Evolutionary conservation across 2,888 invertebrate genomes (phyloP).

Genomic region (Drosophila siamana): DNA sequence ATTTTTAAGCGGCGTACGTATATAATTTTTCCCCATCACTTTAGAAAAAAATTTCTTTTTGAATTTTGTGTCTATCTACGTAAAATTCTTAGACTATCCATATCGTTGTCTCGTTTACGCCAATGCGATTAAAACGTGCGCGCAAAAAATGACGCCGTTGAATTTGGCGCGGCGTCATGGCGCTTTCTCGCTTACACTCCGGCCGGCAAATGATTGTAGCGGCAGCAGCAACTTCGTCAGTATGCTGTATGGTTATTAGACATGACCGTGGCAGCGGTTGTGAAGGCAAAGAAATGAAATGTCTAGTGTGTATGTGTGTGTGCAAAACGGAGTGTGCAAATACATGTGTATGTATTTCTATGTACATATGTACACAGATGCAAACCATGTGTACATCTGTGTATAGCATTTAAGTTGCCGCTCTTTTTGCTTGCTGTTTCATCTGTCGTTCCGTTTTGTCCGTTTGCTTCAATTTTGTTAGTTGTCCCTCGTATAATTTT

Average conservation of each 20-base stretch:
- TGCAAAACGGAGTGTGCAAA: slow-evolving; percentile 73
- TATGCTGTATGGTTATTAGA: slow-evolving; percentile 58
- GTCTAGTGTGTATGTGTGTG: slow-evolving; percentile 46
- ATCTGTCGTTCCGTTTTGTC: slow-evolving; percentile 66
- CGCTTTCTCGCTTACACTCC: slow-evolving; percentile 73
- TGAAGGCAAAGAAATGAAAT: slow-evolving; percentile 63
- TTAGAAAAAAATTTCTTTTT: slow-evolving; percentile 75
- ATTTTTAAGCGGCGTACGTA: slow-evolving; percentile 63
- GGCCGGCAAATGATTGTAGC: slow-evolving; percentile 69
- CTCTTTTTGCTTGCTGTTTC: slow-evolving; percentile 67
- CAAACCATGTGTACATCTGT: slow-evolving; percentile 49
- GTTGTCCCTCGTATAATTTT: slow-evolving; percentile 48
- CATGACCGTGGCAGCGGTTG: slow-evolving; percentile 33
- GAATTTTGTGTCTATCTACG: slow-evolving; percentile 82
- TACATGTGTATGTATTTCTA: slow-evolving; percentile 49
- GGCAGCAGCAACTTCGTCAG: slow-evolving; percentile 48
- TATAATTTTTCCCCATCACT: slow-evolving; percentile 63
- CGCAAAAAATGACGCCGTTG: slow-evolving; percentile 80
- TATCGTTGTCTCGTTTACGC: slow-evolving; percentile 70
- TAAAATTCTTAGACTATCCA: slow-evolving; percentile 54
- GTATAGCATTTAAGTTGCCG: slow-evolving; percentile 72
- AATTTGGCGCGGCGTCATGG: slow-evolving; percentile 79
- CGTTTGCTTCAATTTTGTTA: slow-evolving; percentile 64
- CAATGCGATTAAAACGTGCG: slow-evolving; percentile 53
- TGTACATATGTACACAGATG: slow-evolving; percentile 20